Evolutionary conservation across 2,113 vertebrate species (phyloP).

Genomic region (Coregonus clupeaformis): DNA sequence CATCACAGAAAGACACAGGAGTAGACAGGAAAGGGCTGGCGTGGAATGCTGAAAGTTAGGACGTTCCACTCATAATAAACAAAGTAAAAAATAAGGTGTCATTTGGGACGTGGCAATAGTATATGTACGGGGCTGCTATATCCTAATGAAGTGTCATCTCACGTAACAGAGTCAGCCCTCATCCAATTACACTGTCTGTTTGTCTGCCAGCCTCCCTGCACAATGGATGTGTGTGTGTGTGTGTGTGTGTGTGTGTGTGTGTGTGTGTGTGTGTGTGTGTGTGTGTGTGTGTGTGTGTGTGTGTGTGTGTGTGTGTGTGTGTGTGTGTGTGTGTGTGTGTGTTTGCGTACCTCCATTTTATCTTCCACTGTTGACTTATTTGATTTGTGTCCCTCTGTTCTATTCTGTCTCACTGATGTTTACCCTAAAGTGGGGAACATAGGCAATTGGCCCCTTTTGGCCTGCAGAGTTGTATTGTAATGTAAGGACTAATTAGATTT

Average conservation of each 20-base stretch:
- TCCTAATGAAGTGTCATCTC: constrained; percentile 59
- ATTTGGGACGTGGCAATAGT: too few relatives aligned
- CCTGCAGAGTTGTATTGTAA: constrained; percentile 8
- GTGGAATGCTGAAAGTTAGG: too few relatives aligned
- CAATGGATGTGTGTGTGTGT: background rate
- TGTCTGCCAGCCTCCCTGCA: constrained; percentile 37
- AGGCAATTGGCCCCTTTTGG: background rate
- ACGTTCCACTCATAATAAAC: too few relatives aligned
- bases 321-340: too few relatives aligned
- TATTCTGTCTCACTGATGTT: constrained; percentile 2
- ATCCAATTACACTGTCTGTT: constrained; percentile 49
- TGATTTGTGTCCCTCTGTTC: constrained; percentile 5
- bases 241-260: background rate
- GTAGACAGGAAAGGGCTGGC: too few relatives aligned
- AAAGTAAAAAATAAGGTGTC: too few relatives aligned
- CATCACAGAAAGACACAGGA: too few relatives aligned
- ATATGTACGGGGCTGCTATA: constrained; percentile 28
- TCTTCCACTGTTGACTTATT: background rate
- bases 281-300: background rate
- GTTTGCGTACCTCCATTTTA: too few relatives aligned
- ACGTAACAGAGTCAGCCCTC: constrained; percentile 40
- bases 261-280: background rate
- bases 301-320: background rate
- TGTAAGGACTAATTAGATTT: constrained; percentile 54
- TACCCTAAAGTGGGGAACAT: background rate